Percentiles rank a stretch among this genome's conserved stretches.
phyloP scores from a whole-genome alignment of 2,113 vertebrate genomes.

The Oryzias celebensis region DNA sequence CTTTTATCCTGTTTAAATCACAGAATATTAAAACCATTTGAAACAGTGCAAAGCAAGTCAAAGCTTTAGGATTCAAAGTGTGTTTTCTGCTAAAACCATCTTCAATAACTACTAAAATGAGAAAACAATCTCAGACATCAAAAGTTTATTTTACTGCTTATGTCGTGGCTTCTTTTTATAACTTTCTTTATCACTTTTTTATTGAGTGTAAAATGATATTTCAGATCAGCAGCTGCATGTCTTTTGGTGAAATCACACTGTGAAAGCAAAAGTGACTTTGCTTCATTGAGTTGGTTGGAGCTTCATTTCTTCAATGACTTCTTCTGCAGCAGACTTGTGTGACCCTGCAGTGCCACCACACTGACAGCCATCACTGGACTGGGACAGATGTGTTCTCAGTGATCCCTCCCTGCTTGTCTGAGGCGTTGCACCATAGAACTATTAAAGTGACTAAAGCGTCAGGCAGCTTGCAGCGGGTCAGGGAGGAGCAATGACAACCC shows the following conservation, averaged over 20 bases:
- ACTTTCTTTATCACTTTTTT: no score
- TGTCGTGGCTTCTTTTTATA: no score
- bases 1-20: no score
- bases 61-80: no score
- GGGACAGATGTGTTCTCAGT: slow-evolving; percentile 46
- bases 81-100: no score
- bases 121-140: no score
- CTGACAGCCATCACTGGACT: slow-evolving; percentile 35
- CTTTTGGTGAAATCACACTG: neutral
- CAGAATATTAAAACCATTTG: no score
- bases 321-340: slow-evolving; percentile 23
- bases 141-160: no score
- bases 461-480: slow-evolving; percentile 29
- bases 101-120: no score
- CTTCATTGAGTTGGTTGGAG: slow-evolving; percentile 4
- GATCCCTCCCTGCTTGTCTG: slow-evolving; percentile 28
- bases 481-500: slow-evolving; percentile 41
- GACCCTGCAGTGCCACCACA: slow-evolving; percentile 29
- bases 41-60: no score
- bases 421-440: slow-evolving; percentile 29
- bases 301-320: slow-evolving; percentile 20
- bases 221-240: no score
- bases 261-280: slow-evolving; percentile 14
- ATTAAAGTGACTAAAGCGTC: slow-evolving; percentile 63
- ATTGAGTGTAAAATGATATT: no score